Evolutionary conservation across 2,113 vertebrate genomes (phyloP).

Genomic region (Channa argus): DNA sequence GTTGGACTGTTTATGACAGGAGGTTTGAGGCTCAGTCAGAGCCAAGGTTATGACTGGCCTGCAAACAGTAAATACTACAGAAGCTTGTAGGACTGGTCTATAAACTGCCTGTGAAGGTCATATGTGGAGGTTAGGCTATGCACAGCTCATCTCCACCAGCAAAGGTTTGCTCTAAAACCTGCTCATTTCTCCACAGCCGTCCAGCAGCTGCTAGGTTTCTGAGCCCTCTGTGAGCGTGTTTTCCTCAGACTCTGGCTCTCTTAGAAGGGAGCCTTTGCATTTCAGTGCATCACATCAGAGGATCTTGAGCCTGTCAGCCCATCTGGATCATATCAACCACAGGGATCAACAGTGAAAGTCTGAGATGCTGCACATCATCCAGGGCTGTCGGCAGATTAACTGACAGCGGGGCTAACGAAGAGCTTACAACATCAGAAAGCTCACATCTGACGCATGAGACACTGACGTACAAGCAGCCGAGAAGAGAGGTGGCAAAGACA

Average conservation of each 20-base stretch:
- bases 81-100: too few species aligned
- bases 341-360: neutral
- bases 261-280: neutral
- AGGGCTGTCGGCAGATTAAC: conserved; percentile 25
- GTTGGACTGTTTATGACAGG: too few species aligned
- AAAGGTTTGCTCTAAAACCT: neutral
- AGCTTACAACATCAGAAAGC: conserved; percentile 6
- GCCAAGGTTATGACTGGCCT: too few species aligned
- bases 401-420: conserved; percentile 28
- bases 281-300: conserved; percentile 20
- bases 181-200: neutral
- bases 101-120: too few species aligned
- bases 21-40: too few species aligned
- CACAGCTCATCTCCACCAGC: too few species aligned
- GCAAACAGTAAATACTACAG: too few species aligned
- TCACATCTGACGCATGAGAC: conserved; percentile 41
- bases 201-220: neutral
- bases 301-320: conserved; percentile 16
- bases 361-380: conserved; percentile 13
- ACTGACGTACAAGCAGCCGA: conserved; percentile 20
- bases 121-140: too few species aligned
- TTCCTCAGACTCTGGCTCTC: conserved; percentile 3
- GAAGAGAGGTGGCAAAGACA: conserved; percentile 12
- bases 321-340: conserved; percentile 28
- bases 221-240: neutral